phyloP scores from a whole-genome alignment of 1,140 invertebrate species.

The Cyclina sinensis region DNA sequence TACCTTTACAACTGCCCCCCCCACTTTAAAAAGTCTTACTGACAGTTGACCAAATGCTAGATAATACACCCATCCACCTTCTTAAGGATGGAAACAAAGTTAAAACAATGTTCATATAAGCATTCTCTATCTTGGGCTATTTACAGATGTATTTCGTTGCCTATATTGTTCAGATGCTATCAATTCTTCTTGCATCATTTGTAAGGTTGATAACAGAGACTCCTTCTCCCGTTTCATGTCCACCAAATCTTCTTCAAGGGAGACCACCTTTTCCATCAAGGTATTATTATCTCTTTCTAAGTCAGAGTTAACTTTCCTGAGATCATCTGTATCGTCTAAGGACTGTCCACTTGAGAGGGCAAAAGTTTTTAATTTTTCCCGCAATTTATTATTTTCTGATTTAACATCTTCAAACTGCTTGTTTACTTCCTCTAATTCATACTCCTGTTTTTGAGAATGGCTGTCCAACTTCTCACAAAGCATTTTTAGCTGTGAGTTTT shows the following conservation, averaged over 20 bases:
- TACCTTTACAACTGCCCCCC: too few species aligned
- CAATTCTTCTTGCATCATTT: constrained; percentile 82
- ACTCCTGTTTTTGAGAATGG: constrained; percentile 54
- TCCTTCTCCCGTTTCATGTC: constrained; percentile 77
- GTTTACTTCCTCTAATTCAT: background rate
- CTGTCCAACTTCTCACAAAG: constrained; percentile 50
- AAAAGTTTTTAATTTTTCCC: constrained; percentile 50
- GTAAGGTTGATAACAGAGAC: constrained; percentile 78
- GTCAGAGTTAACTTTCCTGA: constrained; percentile 52
- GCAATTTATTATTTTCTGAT: constrained; percentile 26
- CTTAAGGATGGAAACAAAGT: too few species aligned
- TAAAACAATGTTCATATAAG: too few species aligned
- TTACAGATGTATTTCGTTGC: background rate
- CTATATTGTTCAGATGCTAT: constrained; percentile 75
- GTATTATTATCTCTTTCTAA: constrained; percentile 76
- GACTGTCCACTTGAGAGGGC: constrained; percentile 7
- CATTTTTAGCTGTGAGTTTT: constrained; percentile 55
- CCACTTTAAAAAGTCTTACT: too few species aligned
- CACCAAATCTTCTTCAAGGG: constrained; percentile 75
- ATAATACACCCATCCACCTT: too few species aligned
- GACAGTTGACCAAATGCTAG: too few species aligned
- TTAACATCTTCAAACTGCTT: constrained; percentile 35
- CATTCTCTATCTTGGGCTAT: background rate
- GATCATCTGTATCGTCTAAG: constrained; percentile 12
- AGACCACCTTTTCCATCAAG: constrained; percentile 69